Conservation (phyloP, 2,113 vertebrate genomes). For the Polyodon spathula region DNA sequence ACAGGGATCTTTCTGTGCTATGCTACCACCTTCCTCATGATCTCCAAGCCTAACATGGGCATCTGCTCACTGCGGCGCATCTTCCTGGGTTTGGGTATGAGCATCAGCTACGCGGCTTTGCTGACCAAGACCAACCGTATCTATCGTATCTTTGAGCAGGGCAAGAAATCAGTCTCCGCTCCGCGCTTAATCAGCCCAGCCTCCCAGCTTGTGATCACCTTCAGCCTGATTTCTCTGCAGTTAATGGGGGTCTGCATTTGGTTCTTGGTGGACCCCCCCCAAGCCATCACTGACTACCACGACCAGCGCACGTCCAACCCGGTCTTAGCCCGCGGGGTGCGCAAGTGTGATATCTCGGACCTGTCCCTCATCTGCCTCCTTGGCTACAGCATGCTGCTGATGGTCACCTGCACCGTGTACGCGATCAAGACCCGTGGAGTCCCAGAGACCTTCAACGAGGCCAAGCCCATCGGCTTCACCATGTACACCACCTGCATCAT, state of each 20-base stretch:
- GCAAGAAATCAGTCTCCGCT: conserved; percentile 84
- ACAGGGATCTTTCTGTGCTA: conserved; percentile 93
- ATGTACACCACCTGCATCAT: conserved; percentile 98
- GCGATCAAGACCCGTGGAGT: conserved; percentile 93
- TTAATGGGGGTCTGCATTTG: conserved; percentile 87
- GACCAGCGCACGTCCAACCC: conserved; percentile 90
- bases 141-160: conserved; percentile 95
- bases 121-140: conserved; percentile 96
- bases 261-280: conserved; percentile 89
- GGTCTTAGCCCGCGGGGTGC: conserved; percentile 69
- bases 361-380: conserved; percentile 93
- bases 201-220: conserved; percentile 89
- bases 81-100: conserved; percentile 92
- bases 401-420: conserved; percentile 95
- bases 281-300: conserved; percentile 88
- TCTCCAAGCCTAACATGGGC: conserved; percentile 73
- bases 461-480: conserved; percentile 95
- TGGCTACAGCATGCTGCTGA: conserved; percentile 94
- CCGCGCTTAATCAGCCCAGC: conserved; percentile 89
- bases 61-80: conserved; percentile 81
- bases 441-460: conserved; percentile 94
- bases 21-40: conserved; percentile 90
- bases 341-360: conserved; percentile 88
- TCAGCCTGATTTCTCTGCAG: conserved; percentile 91
- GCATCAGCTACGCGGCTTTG: conserved; percentile 88